Percentiles rank a stretch among this genome's conserved stretches.
Evolutionary conservation across 2,888 invertebrate genomes (phyloP).

Genomic region (Nemapogon koenigi): DNA sequence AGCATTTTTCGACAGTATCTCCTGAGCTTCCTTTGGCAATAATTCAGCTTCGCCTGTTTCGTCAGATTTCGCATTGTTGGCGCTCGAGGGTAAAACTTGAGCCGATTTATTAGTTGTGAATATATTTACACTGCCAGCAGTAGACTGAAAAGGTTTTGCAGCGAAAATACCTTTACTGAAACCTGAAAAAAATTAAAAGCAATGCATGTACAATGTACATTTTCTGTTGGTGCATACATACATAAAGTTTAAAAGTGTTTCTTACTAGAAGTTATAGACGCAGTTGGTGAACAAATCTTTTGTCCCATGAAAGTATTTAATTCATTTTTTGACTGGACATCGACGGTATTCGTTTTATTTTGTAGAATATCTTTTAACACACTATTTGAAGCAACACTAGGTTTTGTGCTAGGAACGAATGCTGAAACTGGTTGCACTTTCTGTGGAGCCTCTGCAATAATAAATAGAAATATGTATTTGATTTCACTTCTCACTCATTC

Average conservation of each 20-base stretch:
- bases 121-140: no score
- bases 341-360: slow-evolving; percentile 28
- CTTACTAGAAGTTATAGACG: slow-evolving; percentile 16
- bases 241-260: not conserved
- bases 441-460: no score
- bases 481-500: no score
- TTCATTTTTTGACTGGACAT: slow-evolving; percentile 25
- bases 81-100: not conserved
- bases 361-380: slow-evolving; percentile 37
- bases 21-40: not conserved
- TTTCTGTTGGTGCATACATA: no score
- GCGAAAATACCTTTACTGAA: no score
- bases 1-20: not conserved
- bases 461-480: no score
- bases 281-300: slow-evolving; percentile 44
- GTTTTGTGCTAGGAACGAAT: slow-evolving; percentile 14
- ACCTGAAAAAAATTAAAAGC: no score
- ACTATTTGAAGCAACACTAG: no score
- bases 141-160: no score
- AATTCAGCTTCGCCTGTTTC: slow-evolving; percentile 43
- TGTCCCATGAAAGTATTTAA: slow-evolving; percentile 46
- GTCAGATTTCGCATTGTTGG: slow-evolving; percentile 26
- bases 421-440: slow-evolving; percentile 8
- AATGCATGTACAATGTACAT: no score
- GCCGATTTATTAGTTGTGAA: no score